These are phyloP conservation scores for Gorsachius magnificus DNA, from an alignment of 2,797 vertebrate species.

Conservation along the genomic window DNA sequence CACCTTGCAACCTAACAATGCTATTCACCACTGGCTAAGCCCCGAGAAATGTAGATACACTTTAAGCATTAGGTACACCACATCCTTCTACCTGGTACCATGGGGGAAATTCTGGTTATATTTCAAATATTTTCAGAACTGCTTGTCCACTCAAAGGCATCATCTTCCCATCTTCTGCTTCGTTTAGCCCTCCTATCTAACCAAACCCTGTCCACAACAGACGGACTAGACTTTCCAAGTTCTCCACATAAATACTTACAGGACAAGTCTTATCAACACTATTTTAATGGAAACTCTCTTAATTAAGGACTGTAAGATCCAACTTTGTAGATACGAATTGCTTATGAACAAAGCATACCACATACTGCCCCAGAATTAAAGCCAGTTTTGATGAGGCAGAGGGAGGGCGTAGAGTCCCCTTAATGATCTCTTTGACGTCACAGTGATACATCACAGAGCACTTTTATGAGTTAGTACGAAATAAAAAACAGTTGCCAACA, in stretches of 20 bases:
- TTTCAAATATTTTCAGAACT: neutral
- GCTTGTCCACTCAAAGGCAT: neutral
- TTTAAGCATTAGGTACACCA: neutral
- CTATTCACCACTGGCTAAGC: neutral
- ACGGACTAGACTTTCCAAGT: neutral
- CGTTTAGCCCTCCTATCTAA: neutral
- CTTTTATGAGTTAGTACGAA: neutral
- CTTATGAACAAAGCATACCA: neutral
- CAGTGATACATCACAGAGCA: neutral
- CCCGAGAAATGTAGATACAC: neutral
- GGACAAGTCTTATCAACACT: neutral
- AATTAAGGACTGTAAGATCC: neutral
- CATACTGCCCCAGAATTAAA: neutral
- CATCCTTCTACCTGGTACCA: neutral
- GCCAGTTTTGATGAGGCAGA: neutral
- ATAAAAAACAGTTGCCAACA: neutral
- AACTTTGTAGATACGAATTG: neutral
- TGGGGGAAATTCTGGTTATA: neutral
- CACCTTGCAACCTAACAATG: neutral
- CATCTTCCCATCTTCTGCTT: neutral
- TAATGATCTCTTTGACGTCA: neutral
- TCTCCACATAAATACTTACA: neutral
- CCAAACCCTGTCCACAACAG: neutral
- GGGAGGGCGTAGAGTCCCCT: neutral
- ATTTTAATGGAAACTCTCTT: neutral